phyloP scores from a whole-genome alignment of 2,888 invertebrate species.

The Platycnemis pennipes region DNA sequence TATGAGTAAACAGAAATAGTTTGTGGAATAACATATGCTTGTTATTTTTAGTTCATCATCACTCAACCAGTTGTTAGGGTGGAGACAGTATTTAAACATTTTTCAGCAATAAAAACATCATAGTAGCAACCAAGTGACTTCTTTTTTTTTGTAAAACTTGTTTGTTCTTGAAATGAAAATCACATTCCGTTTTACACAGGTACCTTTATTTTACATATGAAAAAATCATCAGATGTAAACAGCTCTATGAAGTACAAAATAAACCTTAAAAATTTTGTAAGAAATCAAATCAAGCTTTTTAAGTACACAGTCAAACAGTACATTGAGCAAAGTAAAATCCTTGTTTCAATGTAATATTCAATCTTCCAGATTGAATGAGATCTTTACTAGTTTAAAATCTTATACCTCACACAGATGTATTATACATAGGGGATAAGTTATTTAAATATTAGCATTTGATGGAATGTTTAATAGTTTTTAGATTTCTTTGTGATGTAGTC shows the following conservation, averaged over 20 bases:
- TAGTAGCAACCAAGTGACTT: too few relatives aligned
- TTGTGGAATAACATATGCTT: too few relatives aligned
- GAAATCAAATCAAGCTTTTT: conserved; percentile 9
- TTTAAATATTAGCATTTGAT: background rate
- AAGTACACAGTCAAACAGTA: conserved; percentile 1
- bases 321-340: conserved; percentile 8
- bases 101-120: too few relatives aligned
- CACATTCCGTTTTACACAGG: background rate
- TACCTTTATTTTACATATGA: conserved; percentile 45
- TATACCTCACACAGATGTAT: background rate
- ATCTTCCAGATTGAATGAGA: background rate
- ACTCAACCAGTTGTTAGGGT: too few relatives aligned
- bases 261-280: background rate
- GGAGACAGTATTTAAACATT: too few relatives aligned
- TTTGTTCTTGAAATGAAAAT: background rate
- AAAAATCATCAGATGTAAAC: background rate
- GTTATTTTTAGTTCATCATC: too few relatives aligned
- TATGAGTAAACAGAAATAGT: too few relatives aligned
- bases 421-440: background rate
- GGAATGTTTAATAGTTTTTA: conserved; percentile 23
- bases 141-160: too few relatives aligned
- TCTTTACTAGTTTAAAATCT: background rate
- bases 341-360: background rate
- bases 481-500: background rate
- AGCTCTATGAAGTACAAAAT: conserved; percentile 25